Percentiles rank a stretch among this genome's conserved stretches.
Conservation (phyloP, 2,888 invertebrate genomes). For the Chloroclystis v-ata region DNA sequence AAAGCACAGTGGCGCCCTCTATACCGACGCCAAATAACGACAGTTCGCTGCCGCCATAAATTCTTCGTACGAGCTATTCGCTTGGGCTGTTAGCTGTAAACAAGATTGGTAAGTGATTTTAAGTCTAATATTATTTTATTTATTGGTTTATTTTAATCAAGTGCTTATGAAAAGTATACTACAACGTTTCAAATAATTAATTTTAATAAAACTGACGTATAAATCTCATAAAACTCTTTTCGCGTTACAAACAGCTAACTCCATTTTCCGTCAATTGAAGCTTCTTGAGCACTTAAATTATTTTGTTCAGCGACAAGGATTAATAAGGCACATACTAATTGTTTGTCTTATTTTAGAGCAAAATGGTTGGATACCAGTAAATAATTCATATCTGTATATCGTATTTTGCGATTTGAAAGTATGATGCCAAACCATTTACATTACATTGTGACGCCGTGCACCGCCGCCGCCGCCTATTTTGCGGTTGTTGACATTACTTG, state of each 20-base stretch:
- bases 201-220: background rate
- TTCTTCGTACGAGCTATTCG: constrained; percentile 43
- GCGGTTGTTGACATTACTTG: constrained; percentile 47
- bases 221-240: background rate
- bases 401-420: background rate
- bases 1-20: constrained; percentile 60
- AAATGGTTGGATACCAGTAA: too few species aligned
- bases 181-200: background rate
- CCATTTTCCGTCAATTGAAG: constrained; percentile 16
- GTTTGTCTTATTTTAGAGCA: background rate
- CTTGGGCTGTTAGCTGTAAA: constrained; percentile 65
- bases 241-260: constrained; percentile 9
- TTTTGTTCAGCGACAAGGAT: background rate
- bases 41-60: constrained; percentile 64
- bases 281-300: constrained; percentile 7
- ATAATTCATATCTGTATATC: background rate
- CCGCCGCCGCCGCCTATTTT: constrained; percentile 29
- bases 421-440: constrained; percentile 10
- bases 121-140: constrained; percentile 25
- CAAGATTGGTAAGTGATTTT: constrained; percentile 60
- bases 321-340: background rate
- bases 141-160: constrained; percentile 3
- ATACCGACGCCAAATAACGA: constrained; percentile 64
- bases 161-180: too few species aligned
- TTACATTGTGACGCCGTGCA: constrained; percentile 21